Evolutionary conservation across 2,888 invertebrate genomes (phyloP), one percentile per base, ranked within the genome.

Genomic region (Polydrusus pterygomalis): DNA sequence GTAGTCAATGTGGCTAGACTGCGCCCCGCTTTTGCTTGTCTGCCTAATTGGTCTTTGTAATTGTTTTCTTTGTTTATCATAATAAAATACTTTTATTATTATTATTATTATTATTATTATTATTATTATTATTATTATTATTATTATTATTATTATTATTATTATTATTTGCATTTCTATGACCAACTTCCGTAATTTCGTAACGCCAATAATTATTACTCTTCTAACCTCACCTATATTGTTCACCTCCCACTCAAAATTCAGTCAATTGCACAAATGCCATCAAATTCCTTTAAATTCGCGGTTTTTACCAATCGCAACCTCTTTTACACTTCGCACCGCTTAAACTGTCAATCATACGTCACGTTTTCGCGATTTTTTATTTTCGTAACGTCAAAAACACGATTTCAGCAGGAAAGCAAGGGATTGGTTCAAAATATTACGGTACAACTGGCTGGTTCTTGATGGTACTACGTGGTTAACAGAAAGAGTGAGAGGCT

Each of bases 401-500:
- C 15, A 60, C 38, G 58, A 60, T 38, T 60, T 60, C 3, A 60
- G 11, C 10, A 38, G 17, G 17, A 38, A 38, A 15, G 58, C 58
- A 38, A 38, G 38, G 58, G 58, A 60, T 60, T 60, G 58, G 58
- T 15, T 38, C 58, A 34, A 60, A 60, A 60, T 60, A 11, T 60
- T 60, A 60, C 58, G 58, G 58, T 60, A 60, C 38, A 34, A 60
- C 58, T 60, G 38, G 18, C 58, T 60, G 38, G 18, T 6, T 60
- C 58, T 60, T 60, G 58, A 60, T 38, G 58, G 58, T 60, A 38
- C 38, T 60, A 60, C 58, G 38, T 10, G 58, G 58, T 60, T 60
- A 60, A 30, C 38, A 60, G 58, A 60, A 38, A 60, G 58, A 60
- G 58, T 60, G 58, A 60, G 58, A 60, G 34, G 58, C 58, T 60